Conservation (phyloP, 2,797 vertebrate species). For the Myotis vivesi region DNA sequence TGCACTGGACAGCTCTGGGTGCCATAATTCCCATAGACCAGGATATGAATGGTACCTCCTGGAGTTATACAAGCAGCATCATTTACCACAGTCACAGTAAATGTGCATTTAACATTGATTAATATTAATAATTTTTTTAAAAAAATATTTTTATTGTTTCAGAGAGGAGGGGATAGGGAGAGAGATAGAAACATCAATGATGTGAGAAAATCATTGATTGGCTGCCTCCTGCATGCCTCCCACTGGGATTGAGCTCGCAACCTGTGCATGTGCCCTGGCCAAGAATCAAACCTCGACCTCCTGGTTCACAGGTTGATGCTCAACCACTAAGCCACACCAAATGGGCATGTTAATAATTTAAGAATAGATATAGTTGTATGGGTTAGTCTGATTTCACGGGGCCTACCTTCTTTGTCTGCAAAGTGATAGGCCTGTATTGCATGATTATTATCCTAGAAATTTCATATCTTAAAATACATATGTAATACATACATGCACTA, state of each 20-base stretch:
- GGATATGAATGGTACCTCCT: background rate
- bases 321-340: too few species aligned
- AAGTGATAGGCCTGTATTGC: background rate
- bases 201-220: too few species aligned
- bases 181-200: too few species aligned
- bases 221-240: too few species aligned
- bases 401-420: background rate
- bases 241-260: too few species aligned
- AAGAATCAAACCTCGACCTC: too few species aligned
- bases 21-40: background rate
- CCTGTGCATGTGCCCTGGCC: too few species aligned
- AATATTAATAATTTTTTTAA: background rate
- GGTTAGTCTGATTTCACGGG: background rate
- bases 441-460: background rate
- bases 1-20: background rate
- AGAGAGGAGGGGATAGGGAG: too few species aligned
- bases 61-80: background rate
- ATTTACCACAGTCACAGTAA: background rate
- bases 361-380: background rate
- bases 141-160: background rate
- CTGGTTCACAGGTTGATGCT: too few species aligned
- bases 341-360: background rate
- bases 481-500: background rate
- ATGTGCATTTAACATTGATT: background rate
- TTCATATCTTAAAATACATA: background rate